Evolutionary conservation across 2,797 vertebrate genomes (phyloP).

Genomic region (Ispidina lecontei): DNA sequence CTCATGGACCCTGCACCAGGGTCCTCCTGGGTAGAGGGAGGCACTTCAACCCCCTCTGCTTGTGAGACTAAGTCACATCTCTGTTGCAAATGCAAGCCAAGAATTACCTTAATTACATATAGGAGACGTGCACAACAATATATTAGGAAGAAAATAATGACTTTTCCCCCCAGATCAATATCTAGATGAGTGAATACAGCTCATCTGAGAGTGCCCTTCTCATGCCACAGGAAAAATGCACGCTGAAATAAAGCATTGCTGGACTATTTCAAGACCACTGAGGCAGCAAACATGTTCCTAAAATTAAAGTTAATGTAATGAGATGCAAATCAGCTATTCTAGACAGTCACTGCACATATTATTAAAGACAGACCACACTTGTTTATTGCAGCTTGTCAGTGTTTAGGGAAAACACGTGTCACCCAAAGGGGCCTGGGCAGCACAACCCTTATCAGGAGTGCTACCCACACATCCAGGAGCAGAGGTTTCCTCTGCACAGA

Average conservation of each 20-base stretch:
- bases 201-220: neutral
- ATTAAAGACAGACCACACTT: neutral
- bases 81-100: neutral
- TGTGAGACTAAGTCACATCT: neutral
- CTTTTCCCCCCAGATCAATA: neutral
- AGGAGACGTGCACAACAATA: neutral
- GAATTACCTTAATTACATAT: neutral
- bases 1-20: accelerated
- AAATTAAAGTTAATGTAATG: neutral
- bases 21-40: neutral
- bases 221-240: neutral
- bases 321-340: neutral
- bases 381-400: neutral
- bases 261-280: neutral
- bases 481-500: neutral
- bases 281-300: neutral
- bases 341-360: neutral
- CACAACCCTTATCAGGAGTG: accelerated
- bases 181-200: neutral
- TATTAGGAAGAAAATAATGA: neutral
- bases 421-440: neutral
- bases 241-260: neutral
- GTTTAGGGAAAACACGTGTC: neutral
- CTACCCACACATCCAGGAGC: neutral
- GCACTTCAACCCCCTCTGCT: neutral